These are phyloP conservation scores for Amphibalanus amphitrite DNA, from an alignment of 1,140 invertebrate species.

Conservation along the genomic window DNA sequence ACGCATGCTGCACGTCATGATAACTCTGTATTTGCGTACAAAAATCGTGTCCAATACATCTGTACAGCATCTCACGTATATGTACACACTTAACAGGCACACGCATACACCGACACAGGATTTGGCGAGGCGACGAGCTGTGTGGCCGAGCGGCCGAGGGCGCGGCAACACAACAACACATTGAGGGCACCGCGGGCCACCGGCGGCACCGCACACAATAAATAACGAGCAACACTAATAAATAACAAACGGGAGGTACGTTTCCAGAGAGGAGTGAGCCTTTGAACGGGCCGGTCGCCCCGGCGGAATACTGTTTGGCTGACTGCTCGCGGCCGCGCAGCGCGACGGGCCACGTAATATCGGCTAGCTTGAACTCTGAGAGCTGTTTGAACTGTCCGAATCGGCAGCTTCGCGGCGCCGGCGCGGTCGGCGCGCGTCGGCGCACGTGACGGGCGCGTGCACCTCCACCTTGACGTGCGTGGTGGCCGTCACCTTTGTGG, in stretches of 20 bases:
- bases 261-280: slow-evolving; percentile 1
- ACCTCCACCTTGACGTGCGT: slow-evolving; percentile 91
- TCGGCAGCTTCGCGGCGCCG: background rate
- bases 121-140: too few species aligned
- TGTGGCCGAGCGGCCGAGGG: too few species aligned
- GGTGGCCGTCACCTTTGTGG: slow-evolving; percentile 74
- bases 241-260: slow-evolving; percentile 1
- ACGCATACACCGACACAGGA: too few species aligned
- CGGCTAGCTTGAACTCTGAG: background rate
- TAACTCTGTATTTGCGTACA: too few species aligned
- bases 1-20: too few species aligned
- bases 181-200: background rate
- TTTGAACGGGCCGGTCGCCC: background rate
- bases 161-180: background rate
- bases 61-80: too few species aligned
- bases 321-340: background rate
- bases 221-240: slow-evolving; percentile 2
- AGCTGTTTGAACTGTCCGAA: background rate
- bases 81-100: too few species aligned
- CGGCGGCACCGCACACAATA: background rate
- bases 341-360: background rate
- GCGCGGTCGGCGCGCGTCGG: background rate
- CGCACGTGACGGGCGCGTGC: slow-evolving; percentile 43
- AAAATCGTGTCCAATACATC: too few species aligned
- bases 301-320: background rate